Percentiles rank a stretch among this genome's conserved stretches.
phyloP scores from a whole-genome alignment of 1,140 invertebrate genomes.

The Trachymyrmex septentrionalis region DNA sequence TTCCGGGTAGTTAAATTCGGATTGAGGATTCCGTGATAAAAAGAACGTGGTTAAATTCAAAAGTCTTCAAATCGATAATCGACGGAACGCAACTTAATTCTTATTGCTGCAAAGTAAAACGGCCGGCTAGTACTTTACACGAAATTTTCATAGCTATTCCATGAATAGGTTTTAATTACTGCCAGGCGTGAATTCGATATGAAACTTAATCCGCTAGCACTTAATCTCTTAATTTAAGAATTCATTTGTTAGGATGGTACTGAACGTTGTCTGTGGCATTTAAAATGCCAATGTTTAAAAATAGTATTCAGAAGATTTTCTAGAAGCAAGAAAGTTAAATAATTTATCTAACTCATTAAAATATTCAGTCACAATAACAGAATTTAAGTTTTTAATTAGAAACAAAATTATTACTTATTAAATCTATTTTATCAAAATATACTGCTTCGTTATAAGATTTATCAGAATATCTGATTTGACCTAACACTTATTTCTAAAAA shows the following conservation, averaged over 20 bases:
- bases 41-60: background rate
- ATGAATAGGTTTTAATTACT: constrained; percentile 37
- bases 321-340: background rate
- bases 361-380: background rate
- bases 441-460: background rate
- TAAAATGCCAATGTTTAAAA: constrained; percentile 1
- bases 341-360: background rate
- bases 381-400: background rate
- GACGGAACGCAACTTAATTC: background rate
- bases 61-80: background rate
- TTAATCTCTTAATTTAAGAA: constrained; percentile 26
- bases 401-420: background rate
- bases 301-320: background rate
- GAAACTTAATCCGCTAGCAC: constrained; percentile 23
- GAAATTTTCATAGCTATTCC: background rate
- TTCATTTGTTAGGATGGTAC: background rate
- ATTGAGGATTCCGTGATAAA: background rate
- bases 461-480: background rate
- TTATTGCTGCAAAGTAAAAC: background rate
- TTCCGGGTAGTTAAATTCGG: background rate
- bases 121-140: background rate
- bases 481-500: background rate
- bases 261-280: background rate
- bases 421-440: background rate
- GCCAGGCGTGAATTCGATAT: background rate